phyloP scores from a whole-genome alignment of 2,113 vertebrate species.

The Martes martes region DNA sequence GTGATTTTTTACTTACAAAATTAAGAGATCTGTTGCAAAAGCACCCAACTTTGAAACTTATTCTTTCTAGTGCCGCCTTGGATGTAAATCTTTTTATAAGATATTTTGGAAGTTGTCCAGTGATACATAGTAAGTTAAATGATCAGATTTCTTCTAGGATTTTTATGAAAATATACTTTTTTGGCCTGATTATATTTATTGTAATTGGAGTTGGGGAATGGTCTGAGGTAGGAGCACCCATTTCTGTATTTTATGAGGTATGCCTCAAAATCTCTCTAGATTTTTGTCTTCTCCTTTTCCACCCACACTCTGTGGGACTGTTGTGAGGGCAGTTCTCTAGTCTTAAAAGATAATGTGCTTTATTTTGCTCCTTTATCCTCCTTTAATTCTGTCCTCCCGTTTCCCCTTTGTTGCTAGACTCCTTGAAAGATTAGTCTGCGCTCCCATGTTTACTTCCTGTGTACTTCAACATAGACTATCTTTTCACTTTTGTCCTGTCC shows the following conservation, averaged over 20 bases:
- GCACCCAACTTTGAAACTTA: slow-evolving; percentile 88
- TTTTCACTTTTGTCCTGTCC: not conserved
- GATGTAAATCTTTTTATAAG: slow-evolving; percentile 91
- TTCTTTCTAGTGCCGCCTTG: slow-evolving; percentile 94
- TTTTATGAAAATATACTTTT: slow-evolving; percentile 31
- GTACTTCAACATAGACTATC: not conserved
- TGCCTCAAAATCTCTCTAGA: not conserved
- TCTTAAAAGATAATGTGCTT: not conserved
- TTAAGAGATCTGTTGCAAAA: slow-evolving; percentile 90
- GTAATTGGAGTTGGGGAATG: not conserved
- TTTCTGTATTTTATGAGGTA: not conserved
- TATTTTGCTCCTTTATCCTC: not conserved
- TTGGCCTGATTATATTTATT: not conserved
- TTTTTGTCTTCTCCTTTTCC: not conserved
- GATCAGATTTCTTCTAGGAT: not conserved
- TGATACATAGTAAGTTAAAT: slow-evolving; percentile 91
- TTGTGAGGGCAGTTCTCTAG: not conserved
- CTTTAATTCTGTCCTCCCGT: not conserved
- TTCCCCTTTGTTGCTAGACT: not conserved
- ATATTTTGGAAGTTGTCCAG: slow-evolving; percentile 94
- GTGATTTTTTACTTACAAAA: slow-evolving; percentile 96
- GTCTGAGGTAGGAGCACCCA: not conserved
- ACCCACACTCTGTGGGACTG: not conserved
- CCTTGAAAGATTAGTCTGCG: not conserved
- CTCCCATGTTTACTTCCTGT: not conserved